These are phyloP conservation scores for Cephus runcator DNA, from an alignment of 2,888 invertebrate species.

Conservation along the genomic window DNA sequence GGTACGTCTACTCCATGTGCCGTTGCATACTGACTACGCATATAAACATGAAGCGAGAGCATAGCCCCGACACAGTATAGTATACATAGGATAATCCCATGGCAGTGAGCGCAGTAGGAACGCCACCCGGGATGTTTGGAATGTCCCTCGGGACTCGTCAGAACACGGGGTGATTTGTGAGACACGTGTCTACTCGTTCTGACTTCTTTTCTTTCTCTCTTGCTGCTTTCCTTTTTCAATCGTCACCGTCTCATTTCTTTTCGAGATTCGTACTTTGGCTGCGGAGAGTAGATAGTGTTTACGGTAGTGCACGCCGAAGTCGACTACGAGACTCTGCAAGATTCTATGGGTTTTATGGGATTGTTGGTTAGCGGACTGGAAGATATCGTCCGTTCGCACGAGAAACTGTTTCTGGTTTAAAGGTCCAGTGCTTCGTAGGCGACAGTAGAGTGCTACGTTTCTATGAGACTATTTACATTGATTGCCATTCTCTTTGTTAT, in stretches of 20 bases:
- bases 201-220: slow-evolving; percentile 28
- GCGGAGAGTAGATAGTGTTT: slow-evolving; percentile 14
- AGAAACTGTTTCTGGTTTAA: slow-evolving; percentile 14
- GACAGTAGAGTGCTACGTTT: neutral
- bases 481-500: neutral
- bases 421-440: neutral
- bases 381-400: slow-evolving; percentile 30
- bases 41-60: slow-evolving; percentile 6
- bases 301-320: slow-evolving; percentile 6
- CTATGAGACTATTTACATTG: neutral
- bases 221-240: neutral
- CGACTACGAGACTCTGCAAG: neutral
- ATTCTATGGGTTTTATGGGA: slow-evolving; percentile 39
- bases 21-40: slow-evolving; percentile 21
- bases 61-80: neutral
- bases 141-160: slow-evolving; percentile 43
- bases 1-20: slow-evolving; percentile 55
- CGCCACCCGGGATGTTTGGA: slow-evolving; percentile 28
- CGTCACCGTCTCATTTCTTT: neutral
- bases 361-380: slow-evolving; percentile 30
- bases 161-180: slow-evolving; percentile 41
- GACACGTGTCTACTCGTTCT: slow-evolving; percentile 40
- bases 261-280: neutral
- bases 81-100: slow-evolving; percentile 32
- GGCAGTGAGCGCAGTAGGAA: slow-evolving; percentile 22